A percentile compares a stretch with the other conserved stretches of the same genome.
Evolutionary conservation across 2,888 invertebrate species (phyloP).

Genomic region (Nebria salina): DNA sequence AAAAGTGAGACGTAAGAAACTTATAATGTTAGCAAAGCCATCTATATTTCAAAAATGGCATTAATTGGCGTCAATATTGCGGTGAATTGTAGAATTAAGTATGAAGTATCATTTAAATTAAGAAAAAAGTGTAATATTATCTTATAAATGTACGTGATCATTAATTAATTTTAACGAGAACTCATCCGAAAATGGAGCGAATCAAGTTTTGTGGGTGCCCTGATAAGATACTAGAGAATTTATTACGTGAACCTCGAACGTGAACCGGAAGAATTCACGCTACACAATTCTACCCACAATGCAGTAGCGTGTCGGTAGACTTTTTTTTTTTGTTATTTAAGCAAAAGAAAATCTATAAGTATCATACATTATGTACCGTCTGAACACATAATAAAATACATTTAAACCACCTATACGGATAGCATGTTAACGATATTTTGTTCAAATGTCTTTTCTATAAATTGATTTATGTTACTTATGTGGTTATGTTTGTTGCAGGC

Average conservation of each 20-base stretch:
- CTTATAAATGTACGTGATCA: too few relatives aligned
- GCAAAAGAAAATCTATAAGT: background rate
- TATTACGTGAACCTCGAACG: background rate
- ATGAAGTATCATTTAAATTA: too few relatives aligned
- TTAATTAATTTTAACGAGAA: background rate
- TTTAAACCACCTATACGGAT: background rate
- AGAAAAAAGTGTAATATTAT: too few relatives aligned
- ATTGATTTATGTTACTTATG: background rate
- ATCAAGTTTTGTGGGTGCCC: background rate
- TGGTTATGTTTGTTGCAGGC: conserved; percentile 48
- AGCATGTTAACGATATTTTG: background rate
- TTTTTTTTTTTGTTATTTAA: background rate
- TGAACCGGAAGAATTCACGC: conserved; percentile 5
- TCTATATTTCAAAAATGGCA: too few relatives aligned
- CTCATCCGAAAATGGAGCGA: background rate
- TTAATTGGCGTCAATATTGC: too few relatives aligned
- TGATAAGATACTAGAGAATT: conserved; percentile 15
- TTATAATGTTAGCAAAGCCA: too few relatives aligned
- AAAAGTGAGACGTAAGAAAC: too few relatives aligned
- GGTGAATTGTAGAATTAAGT: too few relatives aligned
- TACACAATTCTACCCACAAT: background rate
- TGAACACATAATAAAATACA: too few relatives aligned
- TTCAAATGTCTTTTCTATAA: background rate
- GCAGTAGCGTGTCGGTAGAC: background rate
- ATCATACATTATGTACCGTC: background rate